These are phyloP conservation scores for Bothrops jararaca DNA, from an alignment of 2,113 vertebrate genomes.

Conservation along the genomic window DNA sequence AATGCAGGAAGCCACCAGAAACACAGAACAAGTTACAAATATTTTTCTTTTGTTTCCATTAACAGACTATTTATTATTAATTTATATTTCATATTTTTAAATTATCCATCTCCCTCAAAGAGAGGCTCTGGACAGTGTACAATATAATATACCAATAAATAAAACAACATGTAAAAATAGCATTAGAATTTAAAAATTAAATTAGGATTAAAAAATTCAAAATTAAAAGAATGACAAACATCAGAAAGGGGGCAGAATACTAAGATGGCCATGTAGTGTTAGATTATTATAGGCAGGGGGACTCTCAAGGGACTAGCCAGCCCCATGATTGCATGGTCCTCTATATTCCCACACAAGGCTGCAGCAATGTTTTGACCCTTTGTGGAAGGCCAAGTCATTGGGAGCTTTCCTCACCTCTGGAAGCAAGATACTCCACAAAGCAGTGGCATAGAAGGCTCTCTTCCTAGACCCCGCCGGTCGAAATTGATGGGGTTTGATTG, in stretches of 20 bases:
- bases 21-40: background rate
- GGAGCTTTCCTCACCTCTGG: background rate
- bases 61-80: background rate
- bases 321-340: background rate
- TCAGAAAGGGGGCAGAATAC: background rate
- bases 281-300: background rate
- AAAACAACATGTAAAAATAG: background rate
- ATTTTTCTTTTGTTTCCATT: background rate
- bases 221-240: background rate
- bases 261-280: background rate
- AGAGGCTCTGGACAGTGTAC: background rate
- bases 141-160: no score
- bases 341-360: background rate
- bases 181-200: background rate
- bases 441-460: background rate
- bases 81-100: background rate
- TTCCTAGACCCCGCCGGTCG: background rate
- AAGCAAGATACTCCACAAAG: background rate
- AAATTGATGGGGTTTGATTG: background rate
- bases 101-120: background rate
- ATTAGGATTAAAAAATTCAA: background rate
- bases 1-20: background rate
- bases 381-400: no score
- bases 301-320: background rate
- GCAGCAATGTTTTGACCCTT: no score